These are phyloP conservation scores for Maconellicoccus hirsutus DNA, from an alignment of 1,140 invertebrate species.

Conservation along the genomic window DNA sequence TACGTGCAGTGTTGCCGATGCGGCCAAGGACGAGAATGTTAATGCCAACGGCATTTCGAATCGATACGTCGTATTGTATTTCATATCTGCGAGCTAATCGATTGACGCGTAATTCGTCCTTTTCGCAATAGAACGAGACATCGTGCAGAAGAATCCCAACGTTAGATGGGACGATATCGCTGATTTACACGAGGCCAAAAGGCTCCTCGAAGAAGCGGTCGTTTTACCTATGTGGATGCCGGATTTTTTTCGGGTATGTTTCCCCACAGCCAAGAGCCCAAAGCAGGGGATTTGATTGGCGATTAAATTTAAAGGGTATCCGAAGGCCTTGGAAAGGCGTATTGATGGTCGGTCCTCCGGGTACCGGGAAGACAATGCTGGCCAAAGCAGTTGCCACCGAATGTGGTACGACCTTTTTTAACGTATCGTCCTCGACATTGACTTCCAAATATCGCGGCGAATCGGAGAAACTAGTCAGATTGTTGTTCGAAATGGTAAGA, in stretches of 20 bases:
- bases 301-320: conserved; percentile 53
- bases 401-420: conserved; percentile 98
- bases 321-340: conserved; percentile 88
- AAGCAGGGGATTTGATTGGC: no score
- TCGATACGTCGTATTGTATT: no score
- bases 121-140: conserved; percentile 79
- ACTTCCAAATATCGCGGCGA: conserved; percentile 98
- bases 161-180: conserved; percentile 97
- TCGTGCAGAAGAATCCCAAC: conserved; percentile 95
- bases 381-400: conserved; percentile 99
- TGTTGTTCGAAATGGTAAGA: conserved; percentile 94
- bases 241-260: conserved; percentile 81
- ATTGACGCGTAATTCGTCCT: conserved; percentile 20
- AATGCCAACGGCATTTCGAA: no score
- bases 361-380: conserved; percentile 98
- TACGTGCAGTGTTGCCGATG: no score
- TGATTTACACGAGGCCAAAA: conserved; percentile 88
- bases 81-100: background rate
- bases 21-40: no score
- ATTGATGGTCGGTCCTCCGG: conserved; percentile 92
- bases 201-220: conserved; percentile 91
- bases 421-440: conserved; percentile 92
- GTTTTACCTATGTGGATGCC: conserved; percentile 97
- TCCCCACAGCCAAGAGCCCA: no score
- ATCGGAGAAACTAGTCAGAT: conserved; percentile 92